These are phyloP conservation scores for Enteromius fasciolatus DNA, from an alignment of 2,797 vertebrate species.

Conservation along the genomic window DNA sequence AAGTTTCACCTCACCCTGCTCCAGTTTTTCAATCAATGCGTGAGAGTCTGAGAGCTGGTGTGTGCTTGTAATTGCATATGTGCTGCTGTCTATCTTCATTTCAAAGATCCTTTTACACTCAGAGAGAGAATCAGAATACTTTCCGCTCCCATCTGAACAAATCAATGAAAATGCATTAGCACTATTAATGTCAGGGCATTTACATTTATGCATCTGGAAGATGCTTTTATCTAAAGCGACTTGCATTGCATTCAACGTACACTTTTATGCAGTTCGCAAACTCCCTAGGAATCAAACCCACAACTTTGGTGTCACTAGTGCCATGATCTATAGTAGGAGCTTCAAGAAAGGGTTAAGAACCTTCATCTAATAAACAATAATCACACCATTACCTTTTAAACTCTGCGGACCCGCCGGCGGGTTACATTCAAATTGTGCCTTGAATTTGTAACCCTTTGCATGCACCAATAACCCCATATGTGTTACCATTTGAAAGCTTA, in stretches of 20 bases:
- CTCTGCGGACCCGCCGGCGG: no score
- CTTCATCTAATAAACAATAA: background rate
- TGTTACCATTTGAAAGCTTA: no score
- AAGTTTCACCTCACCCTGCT: conserved; percentile 14
- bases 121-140: conserved; percentile 6
- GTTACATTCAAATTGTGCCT: no score
- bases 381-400: no score
- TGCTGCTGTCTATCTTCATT: background rate
- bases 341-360: background rate
- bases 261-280: background rate
- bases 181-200: conserved; percentile 4
- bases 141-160: conserved; percentile 11
- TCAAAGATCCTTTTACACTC: conserved; percentile 12
- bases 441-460: no score
- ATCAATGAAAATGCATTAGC: conserved; percentile 23
- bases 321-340: background rate
- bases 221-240: conserved; percentile 19
- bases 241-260: background rate
- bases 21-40: conserved; percentile 21
- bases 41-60: background rate
- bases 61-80: background rate
- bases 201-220: conserved; percentile 5
- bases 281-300: background rate
- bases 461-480: no score
- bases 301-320: background rate